Evolutionary conservation across 2,113 vertebrate genomes (phyloP).

Genomic region (Mirza zaza): DNA sequence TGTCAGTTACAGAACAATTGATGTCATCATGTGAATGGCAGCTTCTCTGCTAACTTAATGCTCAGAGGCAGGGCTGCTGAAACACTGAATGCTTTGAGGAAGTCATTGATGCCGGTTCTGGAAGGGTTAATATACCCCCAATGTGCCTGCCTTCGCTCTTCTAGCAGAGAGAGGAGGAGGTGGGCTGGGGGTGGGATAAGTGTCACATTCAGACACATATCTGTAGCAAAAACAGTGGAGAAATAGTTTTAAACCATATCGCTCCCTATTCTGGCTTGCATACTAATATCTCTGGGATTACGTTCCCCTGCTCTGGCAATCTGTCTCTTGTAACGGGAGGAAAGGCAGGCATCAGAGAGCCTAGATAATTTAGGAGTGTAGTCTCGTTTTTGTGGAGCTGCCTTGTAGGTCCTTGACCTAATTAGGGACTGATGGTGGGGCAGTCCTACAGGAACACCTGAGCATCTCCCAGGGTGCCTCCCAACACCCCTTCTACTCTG

Average conservation of each 20-base stretch:
- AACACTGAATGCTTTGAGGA: conserved; percentile 2
- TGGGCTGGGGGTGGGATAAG: conserved; percentile 22
- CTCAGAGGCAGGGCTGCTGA: conserved; percentile 43
- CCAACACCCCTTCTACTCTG: not conserved
- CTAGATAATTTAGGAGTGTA: not conserved
- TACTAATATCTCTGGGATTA: conserved; percentile 42
- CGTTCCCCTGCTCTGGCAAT: conserved; percentile 48
- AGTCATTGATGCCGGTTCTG: not conserved
- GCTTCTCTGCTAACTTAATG: conserved; percentile 34
- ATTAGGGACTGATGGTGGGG: not conserved
- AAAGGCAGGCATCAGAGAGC: not conserved
- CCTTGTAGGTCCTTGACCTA: conserved; percentile 11
- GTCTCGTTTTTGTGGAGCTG: not conserved
- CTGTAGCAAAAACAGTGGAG: conserved; percentile 59
- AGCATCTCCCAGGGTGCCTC: not conserved
- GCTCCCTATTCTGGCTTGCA: conserved; percentile 55
- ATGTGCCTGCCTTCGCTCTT: not conserved
- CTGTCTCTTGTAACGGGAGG: conserved; percentile 52
- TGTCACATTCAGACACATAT: conserved; percentile 52
- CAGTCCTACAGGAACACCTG: not conserved
- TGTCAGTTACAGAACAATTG: conserved; percentile 72
- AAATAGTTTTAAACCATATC: conserved; percentile 62
- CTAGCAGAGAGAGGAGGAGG: conserved; percentile 48
- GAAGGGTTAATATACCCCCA: conserved; percentile 54
- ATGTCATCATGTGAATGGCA: conserved; percentile 49